phyloP scores from a whole-genome alignment of 2,797 vertebrate species.

The Arctocebus calabarensis region DNA sequence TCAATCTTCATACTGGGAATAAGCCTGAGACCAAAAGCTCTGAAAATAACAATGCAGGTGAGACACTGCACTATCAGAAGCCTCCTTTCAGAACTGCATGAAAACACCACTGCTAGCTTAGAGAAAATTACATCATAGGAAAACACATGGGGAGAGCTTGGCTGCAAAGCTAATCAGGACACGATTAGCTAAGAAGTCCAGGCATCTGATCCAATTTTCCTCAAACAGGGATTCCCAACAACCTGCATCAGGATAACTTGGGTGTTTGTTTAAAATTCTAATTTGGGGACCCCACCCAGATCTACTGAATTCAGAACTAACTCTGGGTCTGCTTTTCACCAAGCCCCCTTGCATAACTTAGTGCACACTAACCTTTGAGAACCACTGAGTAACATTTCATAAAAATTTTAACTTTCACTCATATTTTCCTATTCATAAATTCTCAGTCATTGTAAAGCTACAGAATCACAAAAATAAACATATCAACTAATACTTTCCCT shows the following conservation, averaged over 20 bases:
- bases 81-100: conserved; percentile 37
- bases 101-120: conserved; percentile 39
- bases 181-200: conserved; percentile 49
- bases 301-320: not conserved
- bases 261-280: not conserved
- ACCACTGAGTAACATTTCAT: not conserved
- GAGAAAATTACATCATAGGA: not conserved
- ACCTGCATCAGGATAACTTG: not conserved
- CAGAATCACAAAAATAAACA: not conserved
- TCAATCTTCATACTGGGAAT: conserved; percentile 74
- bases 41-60: conserved; percentile 71
- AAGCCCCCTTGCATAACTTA: no score
- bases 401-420: not conserved
- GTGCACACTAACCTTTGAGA: not conserved
- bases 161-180: not conserved
- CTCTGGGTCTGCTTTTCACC: not conserved
- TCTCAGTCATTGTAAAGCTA: not conserved
- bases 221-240: not conserved
- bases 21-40: conserved; percentile 57
- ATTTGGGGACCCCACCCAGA: not conserved
- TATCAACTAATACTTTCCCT: not conserved
- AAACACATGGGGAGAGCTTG: not conserved
- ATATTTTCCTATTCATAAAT: not conserved
- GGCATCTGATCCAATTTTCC: not conserved
- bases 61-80: not conserved